phyloP scores from a whole-genome alignment of 2,113 vertebrate species.

The Aldabrachelys gigantea region DNA sequence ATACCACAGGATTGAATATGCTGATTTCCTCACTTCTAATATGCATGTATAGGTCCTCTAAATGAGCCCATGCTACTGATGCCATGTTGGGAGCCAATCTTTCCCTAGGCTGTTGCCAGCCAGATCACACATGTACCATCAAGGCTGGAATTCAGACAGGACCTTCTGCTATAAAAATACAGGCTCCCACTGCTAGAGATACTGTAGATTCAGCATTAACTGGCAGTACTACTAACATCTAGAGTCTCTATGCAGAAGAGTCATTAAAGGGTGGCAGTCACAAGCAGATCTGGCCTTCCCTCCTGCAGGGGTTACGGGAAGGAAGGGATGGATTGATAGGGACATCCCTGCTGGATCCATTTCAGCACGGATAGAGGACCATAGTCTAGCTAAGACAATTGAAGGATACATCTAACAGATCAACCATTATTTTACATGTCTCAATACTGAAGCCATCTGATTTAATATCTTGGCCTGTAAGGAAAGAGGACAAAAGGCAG shows the following conservation, averaged over 20 bases:
- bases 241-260: neutral
- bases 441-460: slow-evolving; percentile 92
- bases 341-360: neutral
- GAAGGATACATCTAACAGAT: slow-evolving; percentile 94
- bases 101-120: neutral
- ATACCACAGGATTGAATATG: neutral
- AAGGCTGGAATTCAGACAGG: neutral
- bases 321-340: neutral
- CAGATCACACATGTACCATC: neutral
- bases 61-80: neutral
- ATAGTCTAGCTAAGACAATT: neutral
- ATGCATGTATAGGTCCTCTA: neutral
- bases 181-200: neutral
- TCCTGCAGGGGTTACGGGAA: neutral
- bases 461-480: slow-evolving; percentile 89
- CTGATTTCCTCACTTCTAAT: neutral
- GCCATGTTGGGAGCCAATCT: neutral
- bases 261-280: neutral
- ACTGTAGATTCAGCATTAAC: neutral
- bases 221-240: neutral
- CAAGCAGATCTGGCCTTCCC: neutral
- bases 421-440: slow-evolving; percentile 89
- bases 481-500: slow-evolving; percentile 6
- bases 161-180: neutral
- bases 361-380: neutral